Conservation (phyloP, 2,888 invertebrate species). For the Yponomeuta cagnagella region DNA sequence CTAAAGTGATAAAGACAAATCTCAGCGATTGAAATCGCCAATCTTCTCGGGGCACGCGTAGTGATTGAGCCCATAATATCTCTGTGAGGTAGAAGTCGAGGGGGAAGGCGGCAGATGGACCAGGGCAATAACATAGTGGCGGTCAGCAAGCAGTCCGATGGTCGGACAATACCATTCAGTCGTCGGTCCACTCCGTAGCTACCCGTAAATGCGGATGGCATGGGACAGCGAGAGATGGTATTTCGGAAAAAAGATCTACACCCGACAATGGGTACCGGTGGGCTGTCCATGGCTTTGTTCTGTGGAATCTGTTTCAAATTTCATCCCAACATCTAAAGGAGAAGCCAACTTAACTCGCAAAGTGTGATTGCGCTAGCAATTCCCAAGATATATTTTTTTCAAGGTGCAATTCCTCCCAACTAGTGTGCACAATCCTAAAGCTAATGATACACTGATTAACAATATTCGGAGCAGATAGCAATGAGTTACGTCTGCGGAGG, state of each 20-base stretch:
- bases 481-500: conserved; percentile 62
- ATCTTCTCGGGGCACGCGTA: too few relatives aligned
- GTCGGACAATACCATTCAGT: too few relatives aligned
- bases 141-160: too few relatives aligned
- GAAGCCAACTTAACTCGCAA: not conserved
- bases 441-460: conserved; percentile 75
- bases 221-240: too few relatives aligned
- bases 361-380: not conserved
- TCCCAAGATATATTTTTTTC: too few relatives aligned
- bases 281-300: not conserved
- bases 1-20: not conserved
- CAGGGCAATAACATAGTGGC: not conserved
- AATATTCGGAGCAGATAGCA: conserved; percentile 73
- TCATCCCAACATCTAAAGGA: too few relatives aligned
- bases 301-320: not conserved
- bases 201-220: too few relatives aligned
- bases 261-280: too few relatives aligned
- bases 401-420: conserved; percentile 14
- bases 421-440: conserved; percentile 45
- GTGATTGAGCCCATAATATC: not conserved
- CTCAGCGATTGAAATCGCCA: too few relatives aligned
- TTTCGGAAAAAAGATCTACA: too few relatives aligned
- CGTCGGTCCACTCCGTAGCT: too few relatives aligned
- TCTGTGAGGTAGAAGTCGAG: not conserved
- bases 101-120: too few relatives aligned